phyloP scores from a whole-genome alignment of 1,140 invertebrate species.

The Dysdera silvatica region DNA sequence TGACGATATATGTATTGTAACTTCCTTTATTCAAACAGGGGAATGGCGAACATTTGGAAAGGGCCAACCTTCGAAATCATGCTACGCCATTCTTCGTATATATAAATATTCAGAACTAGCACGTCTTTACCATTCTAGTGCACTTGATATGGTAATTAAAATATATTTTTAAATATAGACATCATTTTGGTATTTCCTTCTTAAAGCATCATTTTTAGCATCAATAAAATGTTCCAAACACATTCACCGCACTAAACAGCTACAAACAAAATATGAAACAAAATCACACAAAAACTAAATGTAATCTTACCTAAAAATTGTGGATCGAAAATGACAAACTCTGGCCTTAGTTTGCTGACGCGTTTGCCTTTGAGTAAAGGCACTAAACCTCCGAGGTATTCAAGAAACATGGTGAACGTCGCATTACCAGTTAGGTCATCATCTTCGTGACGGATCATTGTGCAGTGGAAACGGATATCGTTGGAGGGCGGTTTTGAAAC shows the following conservation, averaged over 20 bases:
- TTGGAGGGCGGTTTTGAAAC: conserved; percentile 80
- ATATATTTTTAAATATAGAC: no score
- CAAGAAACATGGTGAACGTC: conserved; percentile 86
- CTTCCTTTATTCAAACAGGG: no score
- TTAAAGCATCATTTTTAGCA: no score
- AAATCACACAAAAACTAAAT: neutral
- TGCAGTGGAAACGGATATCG: conserved; percentile 81
- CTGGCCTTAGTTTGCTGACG: conserved; percentile 91
- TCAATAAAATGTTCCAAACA: no score
- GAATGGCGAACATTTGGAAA: no score
- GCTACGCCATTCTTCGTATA: no score
- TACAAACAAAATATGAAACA: conserved; percentile 55
- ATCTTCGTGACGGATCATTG: conserved; percentile 88
- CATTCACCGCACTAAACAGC: no score
- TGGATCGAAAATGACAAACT: conserved; percentile 97
- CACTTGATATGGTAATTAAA: no score
- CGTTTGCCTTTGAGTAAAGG: conserved; percentile 91
- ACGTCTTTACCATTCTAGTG: no score
- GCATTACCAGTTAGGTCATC: conserved; percentile 47
- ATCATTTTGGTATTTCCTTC: no score
- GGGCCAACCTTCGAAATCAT: no score
- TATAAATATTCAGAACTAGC: neutral
- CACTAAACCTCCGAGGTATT: conserved; percentile 91
- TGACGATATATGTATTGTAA: no score
- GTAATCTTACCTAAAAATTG: conserved; percentile 59